Conservation (phyloP, 2,113 vertebrate genomes). For the Brienomyrus longianalis region DNA sequence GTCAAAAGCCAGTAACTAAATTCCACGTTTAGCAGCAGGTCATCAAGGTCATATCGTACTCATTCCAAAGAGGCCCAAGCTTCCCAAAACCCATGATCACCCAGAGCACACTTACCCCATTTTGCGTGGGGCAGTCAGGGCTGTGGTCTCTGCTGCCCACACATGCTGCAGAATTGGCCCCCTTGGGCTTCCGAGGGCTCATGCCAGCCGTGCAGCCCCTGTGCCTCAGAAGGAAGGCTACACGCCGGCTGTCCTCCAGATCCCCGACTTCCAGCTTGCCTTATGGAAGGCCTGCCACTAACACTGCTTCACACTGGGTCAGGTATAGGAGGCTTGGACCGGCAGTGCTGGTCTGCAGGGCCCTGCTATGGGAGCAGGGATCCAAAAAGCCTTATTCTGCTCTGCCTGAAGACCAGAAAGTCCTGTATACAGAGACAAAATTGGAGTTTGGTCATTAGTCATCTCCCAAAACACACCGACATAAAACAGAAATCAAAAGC, state of each 20-base stretch:
- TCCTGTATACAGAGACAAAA: background rate
- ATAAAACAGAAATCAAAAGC: background rate
- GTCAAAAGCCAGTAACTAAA: background rate
- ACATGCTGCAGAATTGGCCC: constrained; percentile 18
- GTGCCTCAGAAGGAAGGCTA: constrained; percentile 57
- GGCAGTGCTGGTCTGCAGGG: background rate
- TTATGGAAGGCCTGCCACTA: constrained; percentile 12
- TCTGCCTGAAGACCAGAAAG: background rate
- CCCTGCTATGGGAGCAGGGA: constrained; percentile 3
- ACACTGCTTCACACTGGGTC: constrained; percentile 33
- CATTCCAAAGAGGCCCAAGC: background rate
- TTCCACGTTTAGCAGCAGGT: background rate
- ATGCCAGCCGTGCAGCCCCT: constrained; percentile 35
- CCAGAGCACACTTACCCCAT: constrained; percentile 44
- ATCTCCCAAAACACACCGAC: background rate
- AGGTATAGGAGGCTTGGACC: background rate
- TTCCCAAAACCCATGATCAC: background rate
- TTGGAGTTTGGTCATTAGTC: background rate
- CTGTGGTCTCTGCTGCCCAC: constrained; percentile 37
- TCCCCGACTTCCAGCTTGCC: constrained; percentile 63
- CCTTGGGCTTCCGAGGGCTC: constrained; percentile 30
- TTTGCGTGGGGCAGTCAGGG: constrained; percentile 40
- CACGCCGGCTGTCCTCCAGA: constrained; percentile 48
- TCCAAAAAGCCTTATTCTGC: background rate
- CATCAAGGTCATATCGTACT: background rate